Conservation (phyloP, 2,888 invertebrate genomes). For the Erebia aethiops region DNA sequence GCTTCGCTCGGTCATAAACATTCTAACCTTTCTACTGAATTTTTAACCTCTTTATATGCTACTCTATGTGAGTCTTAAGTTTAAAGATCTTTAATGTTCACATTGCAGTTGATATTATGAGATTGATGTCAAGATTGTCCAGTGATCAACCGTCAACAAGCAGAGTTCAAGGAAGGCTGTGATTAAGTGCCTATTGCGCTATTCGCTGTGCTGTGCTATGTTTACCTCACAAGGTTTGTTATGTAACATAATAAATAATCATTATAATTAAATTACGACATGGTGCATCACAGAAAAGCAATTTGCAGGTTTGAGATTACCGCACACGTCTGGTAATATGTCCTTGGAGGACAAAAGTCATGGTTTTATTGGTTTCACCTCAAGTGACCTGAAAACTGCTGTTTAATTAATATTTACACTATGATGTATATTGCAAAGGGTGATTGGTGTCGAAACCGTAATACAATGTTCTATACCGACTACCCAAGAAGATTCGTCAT, state of each 20-base stretch:
- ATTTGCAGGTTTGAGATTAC: background rate
- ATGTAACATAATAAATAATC: slow-evolving; percentile 7
- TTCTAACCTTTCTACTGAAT: no score
- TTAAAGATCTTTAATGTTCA: background rate
- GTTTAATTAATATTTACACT: background rate
- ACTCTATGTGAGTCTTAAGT: background rate
- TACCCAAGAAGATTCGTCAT: no score
- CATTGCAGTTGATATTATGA: slow-evolving; percentile 24
- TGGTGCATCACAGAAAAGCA: background rate
- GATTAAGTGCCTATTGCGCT: slow-evolving; percentile 23
- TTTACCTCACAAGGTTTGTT: slow-evolving; percentile 19
- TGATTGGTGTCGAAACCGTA: background rate
- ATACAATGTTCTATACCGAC: no score
- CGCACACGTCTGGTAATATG: background rate
- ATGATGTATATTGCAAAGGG: background rate
- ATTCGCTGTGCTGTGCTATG: slow-evolving; percentile 21
- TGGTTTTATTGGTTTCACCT: background rate
- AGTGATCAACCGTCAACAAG: slow-evolving; percentile 35
- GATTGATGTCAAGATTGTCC: slow-evolving; percentile 42
- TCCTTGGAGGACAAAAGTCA: background rate
- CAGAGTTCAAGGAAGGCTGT: slow-evolving; percentile 38
- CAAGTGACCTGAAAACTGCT: slow-evolving; percentile 4
- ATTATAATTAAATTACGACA: slow-evolving; percentile 9
- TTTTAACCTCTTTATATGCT: no score
- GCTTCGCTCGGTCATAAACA: no score